Base-by-base conservation (phyloP, 2,888 invertebrate species). In the Megaustenia siamemsis region DNA sequence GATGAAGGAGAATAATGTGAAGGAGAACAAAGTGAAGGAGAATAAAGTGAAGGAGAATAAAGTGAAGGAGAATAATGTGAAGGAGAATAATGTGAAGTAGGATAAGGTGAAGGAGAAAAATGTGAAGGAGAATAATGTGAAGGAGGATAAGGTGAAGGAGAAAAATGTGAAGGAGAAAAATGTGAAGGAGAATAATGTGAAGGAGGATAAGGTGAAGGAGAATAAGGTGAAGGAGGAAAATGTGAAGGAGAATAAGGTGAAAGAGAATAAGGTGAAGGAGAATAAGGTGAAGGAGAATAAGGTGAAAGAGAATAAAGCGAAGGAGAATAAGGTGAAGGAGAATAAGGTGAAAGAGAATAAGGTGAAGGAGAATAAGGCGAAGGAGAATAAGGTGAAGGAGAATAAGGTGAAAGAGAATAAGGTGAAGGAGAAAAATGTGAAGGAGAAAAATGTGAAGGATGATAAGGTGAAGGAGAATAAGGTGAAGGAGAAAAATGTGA, bases 31-130 rank as follows among this genome's bases (percentile, higher is more conserved):
- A 45, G 82, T 10, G 15, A 49, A 75, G 63, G 60, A 66, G 45
- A 86, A 87, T 24, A 81, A 82, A 73, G 85, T 86, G 15, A 86
- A 83, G 75, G 86, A 86, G 28, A 86, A 83, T 75, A 82, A 82
- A 75, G 86, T 84, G 68, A 85, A 86, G n/a, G 85, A 83, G 84
- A 6, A 84, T 81, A 66, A 86, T 84, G 32, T 87, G 86, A 77
- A 82, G 75, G 69, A 86, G 84, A 73, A 86, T 84, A 28, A 85
- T 81, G 28, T 86, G 82, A 12, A 87, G 38, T 63, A 88, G 86
- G 49, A 86, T 86, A 32, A 49, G 32, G 38, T 12, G 38, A 32
- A 38, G 40, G 32, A 35, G 3, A 24, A 49, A 40, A 38, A 38
- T 38, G 40, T n/a, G n/a, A 56, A 10, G 35, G 32, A 69, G 24